Evolutionary conservation across 2,113 vertebrate genomes (phyloP), one percentile per base, ranked within the genome.

Genomic region (Psephotus haematonotus): DNA sequence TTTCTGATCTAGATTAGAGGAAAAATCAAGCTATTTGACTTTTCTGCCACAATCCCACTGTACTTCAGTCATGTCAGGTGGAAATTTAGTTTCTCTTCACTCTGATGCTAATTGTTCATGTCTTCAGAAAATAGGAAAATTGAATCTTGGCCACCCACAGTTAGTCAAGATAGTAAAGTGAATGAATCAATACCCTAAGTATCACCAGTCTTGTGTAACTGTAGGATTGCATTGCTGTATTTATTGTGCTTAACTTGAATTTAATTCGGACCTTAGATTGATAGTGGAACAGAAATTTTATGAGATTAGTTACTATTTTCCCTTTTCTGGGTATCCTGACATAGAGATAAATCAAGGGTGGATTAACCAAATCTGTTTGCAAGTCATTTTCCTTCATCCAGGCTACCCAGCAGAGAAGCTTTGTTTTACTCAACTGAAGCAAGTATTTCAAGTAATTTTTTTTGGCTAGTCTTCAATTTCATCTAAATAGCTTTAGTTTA

Each of bases 341-440:
- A 37, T 4, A 68, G 35, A 86, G 47, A 76, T 68, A 82, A 90
- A 88, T 74, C 64, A 88, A 82, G 33, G 37, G 27, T 52, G 44
- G 76, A 85, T 92, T 96, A 95, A 84, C 44, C 35, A 90, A 75
- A 81, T 96, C 64, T 77, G 10, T 86, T 62, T 29, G 17, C 59
- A 69, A 84, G 80, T 93, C 5, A 72, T 89, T 93, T 94, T 75
- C 44, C 50, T 94, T 84, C 65, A 46, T 91, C n/a, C 53, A 90
- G 55, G 41, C 83, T 92, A 55, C 17, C 13, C 35, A 65, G 49
- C 25, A 67, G 77, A 69, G 70, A 39, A 72, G 74, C 53, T 93
- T 91, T 90, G 52, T 83, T 95, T 94, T 89, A 74, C 41, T 60
- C 29, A 83, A 25, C 15, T 87, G 59, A 91, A 88, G 68, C 50